Conservation (phyloP, 2,113 vertebrate species). For the Saccopteryx leptura region DNA sequence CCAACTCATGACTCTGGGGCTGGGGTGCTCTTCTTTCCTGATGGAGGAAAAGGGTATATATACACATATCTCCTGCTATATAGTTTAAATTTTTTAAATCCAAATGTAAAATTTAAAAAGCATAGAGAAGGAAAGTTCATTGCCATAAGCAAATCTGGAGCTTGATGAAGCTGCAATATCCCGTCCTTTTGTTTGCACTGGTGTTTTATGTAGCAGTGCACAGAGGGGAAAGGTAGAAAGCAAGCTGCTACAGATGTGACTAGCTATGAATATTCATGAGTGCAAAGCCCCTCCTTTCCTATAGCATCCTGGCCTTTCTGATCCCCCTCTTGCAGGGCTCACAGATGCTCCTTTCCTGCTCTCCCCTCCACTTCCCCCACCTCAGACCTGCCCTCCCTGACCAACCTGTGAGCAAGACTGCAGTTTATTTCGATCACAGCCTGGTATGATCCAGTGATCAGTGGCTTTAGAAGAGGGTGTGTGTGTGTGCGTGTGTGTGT, state of each 20-base stretch:
- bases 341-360: conserved; percentile 54
- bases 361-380: conserved; percentile 67
- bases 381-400: conserved; percentile 67
- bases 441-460: conserved; percentile 89
- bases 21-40: conserved; percentile 5
- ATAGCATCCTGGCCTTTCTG: conserved; percentile 90
- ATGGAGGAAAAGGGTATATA: neutral
- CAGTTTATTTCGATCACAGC: conserved; percentile 92
- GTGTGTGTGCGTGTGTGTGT: neutral
- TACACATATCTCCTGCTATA: neutral
- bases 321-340: conserved; percentile 82
- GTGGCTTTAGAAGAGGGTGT: conserved; percentile 88
- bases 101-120: conserved; percentile 51
- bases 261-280: conserved; percentile 97
- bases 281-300: conserved; percentile 91
- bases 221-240: conserved; percentile 88
- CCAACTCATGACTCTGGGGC: conserved; percentile 21
- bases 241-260: conserved; percentile 96
- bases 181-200: conserved; percentile 88
- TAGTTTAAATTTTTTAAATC: neutral
- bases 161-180: conserved; percentile 77
- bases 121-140: conserved; percentile 71
- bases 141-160: conserved; percentile 77
- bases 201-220: conserved; percentile 84
- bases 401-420: conserved; percentile 82